A percentile compares a stretch with the other conserved stretches of the same genome.
phyloP scores from a whole-genome alignment of 2,797 vertebrate genomes.

The Lepidocolaptes lacrymiger region DNA sequence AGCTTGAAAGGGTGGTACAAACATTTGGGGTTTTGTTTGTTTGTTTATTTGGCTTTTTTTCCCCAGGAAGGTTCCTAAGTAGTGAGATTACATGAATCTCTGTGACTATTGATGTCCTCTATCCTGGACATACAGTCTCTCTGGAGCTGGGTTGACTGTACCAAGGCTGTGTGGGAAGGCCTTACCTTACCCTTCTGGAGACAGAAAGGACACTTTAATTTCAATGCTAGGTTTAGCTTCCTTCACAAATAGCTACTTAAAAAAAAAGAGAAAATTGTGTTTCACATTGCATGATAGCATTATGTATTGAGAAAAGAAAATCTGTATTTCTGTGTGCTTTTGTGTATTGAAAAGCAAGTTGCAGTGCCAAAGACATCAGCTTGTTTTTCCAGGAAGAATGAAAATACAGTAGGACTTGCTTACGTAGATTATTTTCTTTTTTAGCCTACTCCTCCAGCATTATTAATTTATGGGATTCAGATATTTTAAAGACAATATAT shows the following conservation, averaged over 20 bases:
- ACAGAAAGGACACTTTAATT: background rate
- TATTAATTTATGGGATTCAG: background rate
- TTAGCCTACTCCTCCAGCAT: background rate
- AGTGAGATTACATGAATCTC: background rate
- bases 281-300: background rate
- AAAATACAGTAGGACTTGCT: background rate
- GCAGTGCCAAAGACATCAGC: background rate
- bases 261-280: background rate
- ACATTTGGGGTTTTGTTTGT: rapidly evolving
- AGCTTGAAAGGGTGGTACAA: background rate
- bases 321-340: background rate
- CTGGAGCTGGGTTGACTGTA: background rate
- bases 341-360: background rate
- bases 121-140: background rate
- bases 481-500: background rate
- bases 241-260: background rate
- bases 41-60: background rate
- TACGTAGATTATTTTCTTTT: background rate
- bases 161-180: background rate
- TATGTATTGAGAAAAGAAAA: background rate
- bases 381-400: background rate
- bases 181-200: background rate
- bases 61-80: background rate
- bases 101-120: background rate
- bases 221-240: background rate